A percentile compares a stretch with the other conserved stretches of the same genome.
Evolutionary conservation across 2,888 invertebrate genomes (phyloP).

Genomic region (Lasioglossum oenotherae): DNA sequence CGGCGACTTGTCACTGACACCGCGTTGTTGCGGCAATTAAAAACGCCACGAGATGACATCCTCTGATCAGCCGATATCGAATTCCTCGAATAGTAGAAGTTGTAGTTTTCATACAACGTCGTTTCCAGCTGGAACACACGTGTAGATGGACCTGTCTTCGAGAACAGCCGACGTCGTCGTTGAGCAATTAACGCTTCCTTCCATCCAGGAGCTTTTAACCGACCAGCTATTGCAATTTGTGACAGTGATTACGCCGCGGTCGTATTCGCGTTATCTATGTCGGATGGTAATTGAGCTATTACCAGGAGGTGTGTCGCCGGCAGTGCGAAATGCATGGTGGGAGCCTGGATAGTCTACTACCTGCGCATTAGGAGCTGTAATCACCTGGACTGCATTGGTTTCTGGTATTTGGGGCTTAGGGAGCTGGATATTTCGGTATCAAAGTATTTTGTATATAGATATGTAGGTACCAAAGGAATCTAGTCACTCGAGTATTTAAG

Average conservation of each 20-base stretch:
- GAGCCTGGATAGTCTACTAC: background rate
- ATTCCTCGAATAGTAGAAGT: background rate
- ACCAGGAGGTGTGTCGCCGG: background rate
- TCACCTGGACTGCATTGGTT: background rate
- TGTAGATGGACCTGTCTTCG: background rate
- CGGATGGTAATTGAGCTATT: conserved; percentile 12
- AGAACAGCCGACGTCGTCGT: background rate
- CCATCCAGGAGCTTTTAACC: background rate
- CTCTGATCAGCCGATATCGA: conserved; percentile 17
- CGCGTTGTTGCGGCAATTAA: conserved; percentile 37
- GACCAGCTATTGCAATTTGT: conserved; percentile 23
- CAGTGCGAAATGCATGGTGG: background rate
- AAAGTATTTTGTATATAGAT: background rate
- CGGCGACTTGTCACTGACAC: conserved; percentile 31
- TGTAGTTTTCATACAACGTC: background rate
- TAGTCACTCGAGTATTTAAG: too few species aligned
- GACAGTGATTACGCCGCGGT: conserved; percentile 16
- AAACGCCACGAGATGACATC: conserved; percentile 11
- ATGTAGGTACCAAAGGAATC: too few species aligned
- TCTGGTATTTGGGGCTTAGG: background rate
- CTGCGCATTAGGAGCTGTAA: background rate
- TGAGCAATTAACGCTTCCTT: conserved; percentile 26
- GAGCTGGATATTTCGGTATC: background rate
- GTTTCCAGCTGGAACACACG: background rate
- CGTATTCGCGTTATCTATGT: conserved; percentile 29